These are phyloP conservation scores for Tangara arthus DNA, from an alignment of 2,797 vertebrate species.

Conservation along the genomic window DNA sequence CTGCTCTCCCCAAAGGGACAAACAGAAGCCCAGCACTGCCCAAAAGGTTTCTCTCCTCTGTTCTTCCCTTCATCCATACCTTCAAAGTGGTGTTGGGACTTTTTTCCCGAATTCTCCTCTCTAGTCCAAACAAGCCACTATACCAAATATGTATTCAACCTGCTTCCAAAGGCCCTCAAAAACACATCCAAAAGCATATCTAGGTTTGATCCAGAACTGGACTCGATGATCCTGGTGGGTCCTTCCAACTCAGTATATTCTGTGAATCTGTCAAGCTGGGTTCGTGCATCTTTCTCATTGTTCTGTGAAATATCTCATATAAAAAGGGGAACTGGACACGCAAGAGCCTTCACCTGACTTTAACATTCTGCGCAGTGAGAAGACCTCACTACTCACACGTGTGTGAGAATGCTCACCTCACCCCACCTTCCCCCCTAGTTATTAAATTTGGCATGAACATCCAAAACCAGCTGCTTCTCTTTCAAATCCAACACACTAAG, in stretches of 20 bases:
- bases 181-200: not conserved
- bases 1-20: not conserved
- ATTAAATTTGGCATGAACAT: not conserved
- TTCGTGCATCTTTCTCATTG: not conserved
- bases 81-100: not conserved
- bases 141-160: accelerated
- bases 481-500: not conserved
- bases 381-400: accelerated
- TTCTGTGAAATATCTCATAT: not conserved
- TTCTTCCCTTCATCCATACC: not conserved
- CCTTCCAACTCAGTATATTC: not conserved
- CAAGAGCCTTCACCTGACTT: not conserved
- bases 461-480: not conserved
- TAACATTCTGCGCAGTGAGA: not conserved
- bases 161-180: not conserved
- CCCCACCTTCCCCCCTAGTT: accelerated
- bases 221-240: not conserved
- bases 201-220: not conserved
- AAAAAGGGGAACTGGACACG: accelerated
- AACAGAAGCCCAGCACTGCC: not conserved
- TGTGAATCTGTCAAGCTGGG: not conserved
- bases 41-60: not conserved
- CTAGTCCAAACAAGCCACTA: not conserved
- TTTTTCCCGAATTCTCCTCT: not conserved
- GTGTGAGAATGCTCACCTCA: not conserved